Evolutionary conservation across 2,113 vertebrate genomes (phyloP).

Genomic region (Phyllostomus discolor): DNA sequence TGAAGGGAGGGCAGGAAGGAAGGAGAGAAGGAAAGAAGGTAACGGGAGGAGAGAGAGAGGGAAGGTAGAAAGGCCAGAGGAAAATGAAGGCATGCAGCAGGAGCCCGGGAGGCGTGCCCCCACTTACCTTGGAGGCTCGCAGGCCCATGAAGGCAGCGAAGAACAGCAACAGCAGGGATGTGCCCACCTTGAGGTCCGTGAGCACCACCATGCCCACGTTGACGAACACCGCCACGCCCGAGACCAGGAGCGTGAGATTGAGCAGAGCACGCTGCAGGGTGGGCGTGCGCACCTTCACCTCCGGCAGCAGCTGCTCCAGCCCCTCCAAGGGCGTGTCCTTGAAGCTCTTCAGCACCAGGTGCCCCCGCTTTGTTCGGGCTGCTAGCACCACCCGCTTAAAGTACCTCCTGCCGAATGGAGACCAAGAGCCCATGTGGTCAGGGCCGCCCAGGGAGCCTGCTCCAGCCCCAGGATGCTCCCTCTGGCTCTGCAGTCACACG

Average conservation of each 20-base stretch:
- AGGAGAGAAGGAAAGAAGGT: no score
- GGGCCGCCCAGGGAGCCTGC: neutral
- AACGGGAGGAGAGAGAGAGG: no score
- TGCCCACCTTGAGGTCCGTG: slow-evolving; percentile 77
- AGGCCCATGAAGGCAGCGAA: slow-evolving; percentile 76
- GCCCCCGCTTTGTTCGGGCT: slow-evolving; percentile 56
- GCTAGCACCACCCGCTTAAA: slow-evolving; percentile 79
- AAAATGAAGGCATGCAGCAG: neutral
- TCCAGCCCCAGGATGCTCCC: neutral
- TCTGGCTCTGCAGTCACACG: neutral
- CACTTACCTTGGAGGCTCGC: slow-evolving; percentile 71
- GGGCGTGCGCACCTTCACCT: slow-evolving; percentile 75
- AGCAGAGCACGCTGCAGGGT: slow-evolving; percentile 70
- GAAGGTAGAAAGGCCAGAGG: rapidly evolving
- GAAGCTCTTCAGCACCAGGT: slow-evolving; percentile 80
- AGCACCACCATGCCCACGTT: slow-evolving; percentile 81
- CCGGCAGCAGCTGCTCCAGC: slow-evolving; percentile 77
- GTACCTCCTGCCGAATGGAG: slow-evolving; percentile 60
- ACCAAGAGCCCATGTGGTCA: neutral
- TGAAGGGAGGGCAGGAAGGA: no score
- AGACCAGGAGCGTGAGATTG: slow-evolving; percentile 71
- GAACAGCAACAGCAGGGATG: slow-evolving; percentile 72
- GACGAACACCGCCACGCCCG: slow-evolving; percentile 73
- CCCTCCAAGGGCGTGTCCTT: slow-evolving; percentile 79
- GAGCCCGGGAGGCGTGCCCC: rapidly evolving